Evolutionary conservation across 35 echinoderm and acorn worm species (phyloP).

Genomic region (Ptychodera flava): DNA sequence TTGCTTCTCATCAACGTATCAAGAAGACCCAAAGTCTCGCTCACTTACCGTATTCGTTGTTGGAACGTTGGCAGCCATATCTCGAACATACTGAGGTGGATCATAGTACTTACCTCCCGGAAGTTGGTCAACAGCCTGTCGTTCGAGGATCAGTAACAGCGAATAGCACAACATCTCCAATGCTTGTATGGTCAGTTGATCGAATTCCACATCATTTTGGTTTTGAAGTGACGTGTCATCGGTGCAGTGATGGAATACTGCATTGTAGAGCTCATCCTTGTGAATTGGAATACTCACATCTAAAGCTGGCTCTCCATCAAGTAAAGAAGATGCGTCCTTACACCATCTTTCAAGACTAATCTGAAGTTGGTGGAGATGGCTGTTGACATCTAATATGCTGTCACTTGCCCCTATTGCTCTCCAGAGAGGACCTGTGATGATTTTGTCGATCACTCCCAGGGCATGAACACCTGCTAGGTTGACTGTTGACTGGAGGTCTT

Average conservation of each 20-base stretch:
- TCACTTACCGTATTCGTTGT: conserved; percentile 48
- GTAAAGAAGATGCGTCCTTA: conserved; percentile 21
- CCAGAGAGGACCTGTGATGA: conserved; percentile 51
- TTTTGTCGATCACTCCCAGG: conserved; percentile 42
- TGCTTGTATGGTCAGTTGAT: conserved; percentile 35
- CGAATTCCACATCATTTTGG: conserved; percentile 28
- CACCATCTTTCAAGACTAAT: conserved; percentile 10
- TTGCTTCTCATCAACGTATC: conserved; percentile 42
- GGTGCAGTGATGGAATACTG: not conserved
- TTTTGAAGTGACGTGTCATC: no score
- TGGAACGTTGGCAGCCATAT: conserved; percentile 26
- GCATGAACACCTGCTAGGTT: conserved; percentile 28
- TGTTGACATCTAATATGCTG: conserved; percentile 45
- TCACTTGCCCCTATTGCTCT: conserved; percentile 11
- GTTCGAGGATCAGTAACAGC: conserved; percentile 36
- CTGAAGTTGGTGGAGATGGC: conserved; percentile 21
- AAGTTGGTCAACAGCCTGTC: conserved; percentile 52
- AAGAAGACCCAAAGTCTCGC: conserved; percentile 45
- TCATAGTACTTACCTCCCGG: conserved; percentile 62
- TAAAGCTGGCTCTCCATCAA: not conserved
- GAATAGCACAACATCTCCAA: conserved; percentile 40
- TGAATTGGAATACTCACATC: not conserved
- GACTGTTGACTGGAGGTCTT: conserved; percentile 25
- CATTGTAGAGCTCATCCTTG: conserved; percentile 15
- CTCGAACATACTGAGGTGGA: not conserved